Conservation (phyloP, 2,113 vertebrate genomes). For the Hystrix brachyura region DNA sequence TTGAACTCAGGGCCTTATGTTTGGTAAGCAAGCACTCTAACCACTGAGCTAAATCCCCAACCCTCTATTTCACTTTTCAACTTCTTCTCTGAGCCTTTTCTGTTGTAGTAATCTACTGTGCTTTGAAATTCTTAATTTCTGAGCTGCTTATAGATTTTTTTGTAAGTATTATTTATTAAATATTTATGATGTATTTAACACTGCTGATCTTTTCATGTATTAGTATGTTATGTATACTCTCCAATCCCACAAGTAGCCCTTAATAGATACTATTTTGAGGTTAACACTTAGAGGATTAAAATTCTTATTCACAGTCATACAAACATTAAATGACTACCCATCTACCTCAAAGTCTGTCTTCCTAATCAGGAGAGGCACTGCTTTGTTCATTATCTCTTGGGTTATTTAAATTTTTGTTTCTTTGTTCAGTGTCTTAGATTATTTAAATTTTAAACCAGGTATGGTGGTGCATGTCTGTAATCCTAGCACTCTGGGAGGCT, state of each 20-base stretch:
- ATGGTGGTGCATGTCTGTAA: neutral
- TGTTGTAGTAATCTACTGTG: neutral
- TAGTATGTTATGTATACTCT: constrained; percentile 45
- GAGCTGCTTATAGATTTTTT: constrained; percentile 51
- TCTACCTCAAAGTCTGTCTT: neutral
- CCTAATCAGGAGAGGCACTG: neutral
- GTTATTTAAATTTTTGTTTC: neutral
- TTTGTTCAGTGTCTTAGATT: constrained; percentile 4
- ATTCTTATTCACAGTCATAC: neutral
- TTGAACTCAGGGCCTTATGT: too few species aligned
- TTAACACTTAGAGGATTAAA: constrained; percentile 19
- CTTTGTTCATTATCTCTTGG: neutral
- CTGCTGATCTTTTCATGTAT: constrained; percentile 44
- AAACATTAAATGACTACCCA: neutral
- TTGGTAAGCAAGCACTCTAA: too few species aligned
- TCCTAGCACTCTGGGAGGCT: neutral
- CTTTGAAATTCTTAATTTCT: constrained; percentile 40
- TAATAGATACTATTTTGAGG: neutral
- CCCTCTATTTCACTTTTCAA: neutral
- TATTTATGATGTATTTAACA: neutral
- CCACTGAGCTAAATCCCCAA: too few species aligned
- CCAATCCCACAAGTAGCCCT: constrained; percentile 39
- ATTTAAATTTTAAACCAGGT: neutral
- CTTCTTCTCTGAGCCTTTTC: neutral
- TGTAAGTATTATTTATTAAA: neutral